Base-by-base conservation (phyloP, 2,113 vertebrate species). In the Oncorhynchus nerka region DNA sequence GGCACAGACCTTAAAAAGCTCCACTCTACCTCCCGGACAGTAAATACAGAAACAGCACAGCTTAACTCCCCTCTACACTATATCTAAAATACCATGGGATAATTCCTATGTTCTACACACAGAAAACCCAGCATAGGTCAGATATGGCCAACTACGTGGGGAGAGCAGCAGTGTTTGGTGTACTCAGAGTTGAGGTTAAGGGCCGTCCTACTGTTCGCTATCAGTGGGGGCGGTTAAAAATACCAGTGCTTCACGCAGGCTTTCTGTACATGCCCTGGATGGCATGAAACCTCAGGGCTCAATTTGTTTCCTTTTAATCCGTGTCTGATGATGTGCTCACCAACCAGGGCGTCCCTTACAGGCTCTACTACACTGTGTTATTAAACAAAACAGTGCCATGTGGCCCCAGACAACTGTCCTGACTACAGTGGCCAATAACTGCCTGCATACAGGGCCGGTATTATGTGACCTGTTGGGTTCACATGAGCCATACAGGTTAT, bases 301-400 rank as follows among this genome's bases (percentile, higher is more conserved):
- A 70, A 80, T 86, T 84, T 84, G 76, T 87, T 90, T 87, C 71
- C 71, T 85, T 91, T 88, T 87, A 86, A 90, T 86, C 79, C 64
- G 80, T 74, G 70, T 81, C 79, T 76, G 15, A 26, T 7, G 80
- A 89, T 75, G 67, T 55, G 51, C 16, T 39, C 64, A 26, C 15
- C 62, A 24, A 22, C 9, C 59, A 49, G 39, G 5, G 39, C 22
- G 49, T 39, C 61, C 61, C 73, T 66, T 4, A 19, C 34, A 64
- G 39, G 34, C 39, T 24, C n/a, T 5, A 26, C 34, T 65, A 45
- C 34, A 74, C 61, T 20, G 39, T 30, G 73, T 74, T 22, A 66
- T 74, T 74, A 74, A 74, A 74, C 39, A 65, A 74, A 65, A 74
- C 73, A 57, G 55, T 57, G 55, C 16, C 55, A 57, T 20, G 19